Conservation (phyloP, 2,888 invertebrate species). For the Oxytorus armatus region DNA sequence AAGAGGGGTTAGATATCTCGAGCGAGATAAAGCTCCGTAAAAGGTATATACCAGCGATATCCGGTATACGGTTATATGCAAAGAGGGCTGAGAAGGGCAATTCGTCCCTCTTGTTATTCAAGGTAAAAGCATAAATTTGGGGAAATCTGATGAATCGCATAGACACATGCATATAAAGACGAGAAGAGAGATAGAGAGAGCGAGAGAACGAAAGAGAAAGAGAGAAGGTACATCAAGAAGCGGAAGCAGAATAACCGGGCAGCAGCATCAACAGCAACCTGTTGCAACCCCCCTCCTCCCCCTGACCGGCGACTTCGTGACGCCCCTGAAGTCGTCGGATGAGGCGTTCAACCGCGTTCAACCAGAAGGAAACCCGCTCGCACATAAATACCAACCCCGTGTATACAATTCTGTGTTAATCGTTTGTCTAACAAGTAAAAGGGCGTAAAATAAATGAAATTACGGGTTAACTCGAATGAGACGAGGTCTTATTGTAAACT, state of each 20-base stretch:
- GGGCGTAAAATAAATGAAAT: background rate
- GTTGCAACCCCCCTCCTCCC: slow-evolving; percentile 78
- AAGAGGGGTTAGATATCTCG: slow-evolving; percentile 4
- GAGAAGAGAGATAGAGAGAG: slow-evolving; percentile 1
- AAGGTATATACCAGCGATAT: too few species aligned
- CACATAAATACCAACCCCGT: background rate
- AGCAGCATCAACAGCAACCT: slow-evolving; percentile 74
- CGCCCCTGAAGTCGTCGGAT: slow-evolving; percentile 55
- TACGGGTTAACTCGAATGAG: too few species aligned
- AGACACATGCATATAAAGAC: background rate
- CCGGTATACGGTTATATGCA: background rate
- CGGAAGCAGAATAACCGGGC: slow-evolving; percentile 60
- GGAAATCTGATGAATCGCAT: slow-evolving; percentile 38
- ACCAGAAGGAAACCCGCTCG: slow-evolving; percentile 51
- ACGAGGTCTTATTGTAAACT: background rate
- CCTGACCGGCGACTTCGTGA: slow-evolving; percentile 67
- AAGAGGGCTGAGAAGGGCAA: slow-evolving; percentile 61
- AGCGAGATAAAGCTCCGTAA: slow-evolving; percentile 1
- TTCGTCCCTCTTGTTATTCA: slow-evolving; percentile 58
- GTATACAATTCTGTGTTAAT: background rate
- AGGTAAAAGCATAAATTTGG: slow-evolving; percentile 53
- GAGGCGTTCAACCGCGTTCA: slow-evolving; percentile 65
- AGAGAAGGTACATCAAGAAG: slow-evolving; percentile 62
- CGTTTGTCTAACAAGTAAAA: background rate
- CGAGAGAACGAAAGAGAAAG: slow-evolving; percentile 16